These are phyloP conservation scores for Rhinophrynus dorsalis DNA, from an alignment of 2,797 vertebrate genomes.

Conservation along the genomic window DNA sequence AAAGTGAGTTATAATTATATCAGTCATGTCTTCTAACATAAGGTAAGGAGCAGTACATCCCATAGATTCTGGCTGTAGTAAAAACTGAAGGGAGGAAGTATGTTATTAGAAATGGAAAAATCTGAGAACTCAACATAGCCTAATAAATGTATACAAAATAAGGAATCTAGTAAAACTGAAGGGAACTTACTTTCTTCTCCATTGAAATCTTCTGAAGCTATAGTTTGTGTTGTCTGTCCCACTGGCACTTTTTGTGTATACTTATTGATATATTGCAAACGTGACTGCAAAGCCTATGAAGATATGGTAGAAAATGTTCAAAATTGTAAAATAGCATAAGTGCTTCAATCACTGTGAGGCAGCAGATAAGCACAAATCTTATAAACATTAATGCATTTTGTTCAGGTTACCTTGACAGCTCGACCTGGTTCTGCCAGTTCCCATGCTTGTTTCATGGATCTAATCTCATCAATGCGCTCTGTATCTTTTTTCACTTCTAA, in stretches of 20 bases:
- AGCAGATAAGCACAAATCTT: neutral
- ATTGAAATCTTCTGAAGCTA: slow-evolving; percentile 7
- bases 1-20: too few relatives aligned
- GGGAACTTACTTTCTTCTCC: slow-evolving; percentile 56
- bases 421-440: slow-evolving; percentile 82
- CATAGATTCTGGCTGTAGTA: too few relatives aligned
- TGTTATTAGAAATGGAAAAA: too few relatives aligned
- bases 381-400: neutral
- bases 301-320: slow-evolving; percentile 41
- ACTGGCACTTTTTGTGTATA: slow-evolving; percentile 46
- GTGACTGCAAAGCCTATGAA: slow-evolving; percentile 78
- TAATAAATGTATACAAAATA: too few relatives aligned
- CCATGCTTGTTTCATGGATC: slow-evolving; percentile 84
- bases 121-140: too few relatives aligned
- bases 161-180: neutral
- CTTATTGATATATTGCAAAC: slow-evolving; percentile 71
- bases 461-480: slow-evolving; percentile 79
- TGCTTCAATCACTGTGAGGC: neutral
- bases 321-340: neutral
- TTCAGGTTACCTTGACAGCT: slow-evolving; percentile 72
- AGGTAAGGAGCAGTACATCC: too few relatives aligned
- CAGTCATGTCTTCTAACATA: too few relatives aligned
- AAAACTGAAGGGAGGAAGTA: too few relatives aligned
- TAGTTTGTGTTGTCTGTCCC: slow-evolving; percentile 8
- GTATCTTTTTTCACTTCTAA: slow-evolving; percentile 83